Base-by-base conservation (phyloP, 2,888 invertebrate species). In the Hesperia comma region DNA sequence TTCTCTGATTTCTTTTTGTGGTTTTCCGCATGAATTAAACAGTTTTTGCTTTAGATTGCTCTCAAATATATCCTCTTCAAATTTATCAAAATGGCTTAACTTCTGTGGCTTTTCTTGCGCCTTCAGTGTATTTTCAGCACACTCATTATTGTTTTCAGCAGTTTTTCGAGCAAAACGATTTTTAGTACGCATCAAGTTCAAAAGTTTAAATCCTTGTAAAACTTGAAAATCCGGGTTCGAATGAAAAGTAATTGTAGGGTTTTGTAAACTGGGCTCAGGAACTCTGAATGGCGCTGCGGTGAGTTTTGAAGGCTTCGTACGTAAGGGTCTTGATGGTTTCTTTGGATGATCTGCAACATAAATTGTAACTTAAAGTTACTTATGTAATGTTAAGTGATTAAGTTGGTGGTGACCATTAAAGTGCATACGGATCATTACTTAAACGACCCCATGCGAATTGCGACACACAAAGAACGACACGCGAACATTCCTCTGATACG, bases 181-280 rank as follows among this genome's bases (percentile, higher is more conserved):
- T 75, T 79, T 87, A 68, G 80, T 82, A 58, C 76, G 77, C 40
- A 79, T 75, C 68, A 91, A 79, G 74, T 91, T 89, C 21, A 87
- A 75, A 1, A 92, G 81, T 78, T 91, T 92, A 71, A 90, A 92
- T 26, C 87, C 87, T 78, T 88, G 82, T 46, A 92, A 71, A 4
- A 89, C 86, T 73, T 88, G 84, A 63, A 91, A 92, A 73, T 91
- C 83, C 49, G 91, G 92, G 53, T 85, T 85, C 0, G 91, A 84
- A 56, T 86, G 85, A 61, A 85, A 90, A 68, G 76, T 86, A 21
- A 91, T 80, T 1, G 85, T 84, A 68, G 85, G 83, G 63, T 83
- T 86, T 72, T 84, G 84, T 6, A 79, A 75, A 54, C 81, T 74
- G 49, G 78, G 77, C 21, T 71, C 64, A 6, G 70, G 67, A 62